Evolutionary conservation across 2,888 invertebrate genomes (phyloP).

Genomic region (Tribolium freemani): DNA sequence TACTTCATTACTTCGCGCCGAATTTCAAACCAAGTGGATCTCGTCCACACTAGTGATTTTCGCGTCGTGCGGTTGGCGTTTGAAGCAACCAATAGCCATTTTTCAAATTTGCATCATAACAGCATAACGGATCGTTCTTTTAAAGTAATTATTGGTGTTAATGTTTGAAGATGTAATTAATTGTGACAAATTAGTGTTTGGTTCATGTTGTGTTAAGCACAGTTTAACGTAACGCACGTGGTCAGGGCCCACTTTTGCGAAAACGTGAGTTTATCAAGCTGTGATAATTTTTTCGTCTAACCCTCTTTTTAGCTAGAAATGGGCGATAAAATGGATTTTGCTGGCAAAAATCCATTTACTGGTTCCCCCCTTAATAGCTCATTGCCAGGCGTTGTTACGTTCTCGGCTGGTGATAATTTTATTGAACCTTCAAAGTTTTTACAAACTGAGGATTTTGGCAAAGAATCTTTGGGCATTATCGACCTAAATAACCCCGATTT

Average conservation of each 20-base stretch:
- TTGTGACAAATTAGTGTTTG: background rate
- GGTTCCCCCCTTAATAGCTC: background rate
- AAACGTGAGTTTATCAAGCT: background rate
- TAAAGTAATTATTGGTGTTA: background rate
- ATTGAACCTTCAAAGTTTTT: background rate
- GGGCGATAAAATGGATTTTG: slow-evolving; percentile 9
- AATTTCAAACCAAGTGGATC: too few relatives aligned
- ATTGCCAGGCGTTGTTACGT: background rate
- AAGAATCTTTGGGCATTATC: background rate
- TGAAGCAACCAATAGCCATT: background rate
- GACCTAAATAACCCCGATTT: background rate
- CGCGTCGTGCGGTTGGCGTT: background rate
- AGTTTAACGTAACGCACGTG: too few relatives aligned
- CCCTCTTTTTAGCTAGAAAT: background rate
- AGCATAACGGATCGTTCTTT: background rate
- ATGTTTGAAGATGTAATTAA: background rate
- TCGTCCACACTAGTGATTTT: background rate
- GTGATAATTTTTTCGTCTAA: background rate
- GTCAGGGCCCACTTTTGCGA: background rate
- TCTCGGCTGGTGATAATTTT: background rate
- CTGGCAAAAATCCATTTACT: background rate
- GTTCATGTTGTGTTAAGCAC: background rate
- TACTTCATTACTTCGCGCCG: too few relatives aligned
- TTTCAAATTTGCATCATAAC: background rate
- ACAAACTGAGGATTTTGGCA: background rate